Evolutionary conservation across 2,888 invertebrate genomes (phyloP), one percentile per base, ranked within the genome.

Genomic region (Patella depressa): DNA sequence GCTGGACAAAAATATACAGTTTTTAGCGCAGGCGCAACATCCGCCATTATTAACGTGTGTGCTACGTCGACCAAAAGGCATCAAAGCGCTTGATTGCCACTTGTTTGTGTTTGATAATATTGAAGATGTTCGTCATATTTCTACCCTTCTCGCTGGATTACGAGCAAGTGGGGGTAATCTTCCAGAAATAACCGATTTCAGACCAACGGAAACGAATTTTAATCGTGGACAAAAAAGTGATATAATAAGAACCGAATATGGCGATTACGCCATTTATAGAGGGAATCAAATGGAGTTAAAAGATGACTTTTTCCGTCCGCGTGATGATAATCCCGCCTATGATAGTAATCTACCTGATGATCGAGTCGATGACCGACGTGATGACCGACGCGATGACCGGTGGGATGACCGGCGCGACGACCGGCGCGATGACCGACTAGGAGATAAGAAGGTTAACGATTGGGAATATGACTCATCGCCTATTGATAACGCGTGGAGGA

Each of bases 21-120:
- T 97, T 78, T 95, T 97, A 84, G 97, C 97, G 34, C 96, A 97
- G 85, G 95, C 96, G 77, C 95, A 96, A 83, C 98, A 99, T 92
- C 98, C 98, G 78, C 98, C 99, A 53, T 94, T 99, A 81, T 97
- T 99, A 92, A 98, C 98, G 70, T 98, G 98, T 87, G 98, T 99
- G 81, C 93, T 99, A 86, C 94, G 99, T 73, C 94, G 99, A 84
- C 98, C 98, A 72, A 96, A 96, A 74, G 99, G 99, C 76, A 98
- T 99, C 87, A 98, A 98, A 93, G 98, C 98, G 78, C 94, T 99
- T 82, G 99, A 99, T 93, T 99, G 99, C 93, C 99, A 99, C 93
- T 98, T 98, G 82, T 99, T 99, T 92, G 97, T 99, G 89, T 98
- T 87, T 80, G 86, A 87, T 57, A 83, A 80, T 12, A 79, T 80